A percentile compares a stretch with the other conserved stretches of the same genome.
phyloP scores from a whole-genome alignment of 2,797 vertebrate genomes.

The Melanotaenia pygmaea region DNA sequence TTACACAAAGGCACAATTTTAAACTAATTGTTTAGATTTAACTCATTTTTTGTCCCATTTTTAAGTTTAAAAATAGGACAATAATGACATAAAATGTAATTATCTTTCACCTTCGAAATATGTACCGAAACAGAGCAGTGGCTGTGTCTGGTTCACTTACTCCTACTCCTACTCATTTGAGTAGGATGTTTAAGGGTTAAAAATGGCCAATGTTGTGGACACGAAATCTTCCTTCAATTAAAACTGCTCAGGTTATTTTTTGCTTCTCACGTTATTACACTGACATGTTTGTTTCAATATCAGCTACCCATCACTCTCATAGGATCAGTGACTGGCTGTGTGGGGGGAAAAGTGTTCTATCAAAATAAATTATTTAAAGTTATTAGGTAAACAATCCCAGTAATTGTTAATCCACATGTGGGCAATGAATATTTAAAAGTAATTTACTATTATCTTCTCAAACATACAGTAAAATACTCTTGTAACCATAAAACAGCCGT shows the following conservation, averaged over 20 bases:
- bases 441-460: not conserved
- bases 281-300: not conserved
- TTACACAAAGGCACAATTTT: no score
- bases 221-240: not conserved
- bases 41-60: no score
- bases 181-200: not conserved
- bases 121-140: no score
- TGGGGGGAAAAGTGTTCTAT: not conserved
- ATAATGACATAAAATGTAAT: no score
- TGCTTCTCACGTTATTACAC: not conserved
- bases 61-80: no score
- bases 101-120: no score
- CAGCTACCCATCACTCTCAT: not conserved
- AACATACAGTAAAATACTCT: not conserved
- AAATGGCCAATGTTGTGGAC: not conserved
- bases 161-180: not conserved
- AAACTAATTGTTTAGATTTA: no score
- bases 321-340: not conserved
- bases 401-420: not conserved
- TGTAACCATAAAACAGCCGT: not conserved
- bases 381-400: not conserved
- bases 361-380: not conserved
- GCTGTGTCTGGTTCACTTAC: no score
- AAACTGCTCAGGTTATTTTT: not conserved
- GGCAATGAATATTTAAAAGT: not conserved